A percentile compares a stretch with the other conserved stretches of the same genome.
Evolutionary conservation across 2,888 invertebrate species (phyloP).

Genomic region (Tiliacea aurago): DNA sequence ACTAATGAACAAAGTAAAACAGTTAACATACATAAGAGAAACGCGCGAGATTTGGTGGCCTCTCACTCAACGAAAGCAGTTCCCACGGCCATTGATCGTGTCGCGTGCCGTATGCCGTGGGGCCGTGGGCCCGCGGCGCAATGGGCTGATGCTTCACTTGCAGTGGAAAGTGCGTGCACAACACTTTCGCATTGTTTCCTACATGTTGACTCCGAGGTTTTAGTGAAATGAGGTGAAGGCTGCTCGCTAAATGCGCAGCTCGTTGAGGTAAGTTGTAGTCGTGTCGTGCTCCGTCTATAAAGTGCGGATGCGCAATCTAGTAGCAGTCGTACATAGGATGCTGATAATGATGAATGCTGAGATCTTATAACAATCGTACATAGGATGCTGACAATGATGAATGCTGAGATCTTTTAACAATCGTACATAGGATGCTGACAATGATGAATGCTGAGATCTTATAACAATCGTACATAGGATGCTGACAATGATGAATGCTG

Average conservation of each 20-base stretch:
- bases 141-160: slow-evolving; percentile 38
- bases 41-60: slow-evolving; percentile 63
- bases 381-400: too few species aligned
- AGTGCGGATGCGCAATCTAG: slow-evolving; percentile 1
- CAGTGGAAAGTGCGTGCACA: slow-evolving; percentile 56
- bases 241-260: slow-evolving; percentile 16
- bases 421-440: too few species aligned
- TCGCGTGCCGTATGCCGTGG: slow-evolving; percentile 25
- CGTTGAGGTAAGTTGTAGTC: neutral
- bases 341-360: too few species aligned
- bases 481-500: too few species aligned
- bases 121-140: slow-evolving; percentile 7
- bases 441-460: too few species aligned
- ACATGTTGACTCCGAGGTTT: slow-evolving; percentile 35
- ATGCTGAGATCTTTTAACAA: too few species aligned
- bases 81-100: slow-evolving; percentile 68
- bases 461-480: too few species aligned
- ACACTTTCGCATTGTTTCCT: slow-evolving; percentile 55
- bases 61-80: slow-evolving; percentile 73
- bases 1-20: slow-evolving; percentile 34
- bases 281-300: neutral
- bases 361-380: neutral
- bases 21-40: slow-evolving; percentile 61
- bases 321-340: neutral
- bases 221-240: slow-evolving; percentile 46